phyloP scores from a whole-genome alignment of 2,797 vertebrate species.

The Sebastes trivittatus region DNA sequence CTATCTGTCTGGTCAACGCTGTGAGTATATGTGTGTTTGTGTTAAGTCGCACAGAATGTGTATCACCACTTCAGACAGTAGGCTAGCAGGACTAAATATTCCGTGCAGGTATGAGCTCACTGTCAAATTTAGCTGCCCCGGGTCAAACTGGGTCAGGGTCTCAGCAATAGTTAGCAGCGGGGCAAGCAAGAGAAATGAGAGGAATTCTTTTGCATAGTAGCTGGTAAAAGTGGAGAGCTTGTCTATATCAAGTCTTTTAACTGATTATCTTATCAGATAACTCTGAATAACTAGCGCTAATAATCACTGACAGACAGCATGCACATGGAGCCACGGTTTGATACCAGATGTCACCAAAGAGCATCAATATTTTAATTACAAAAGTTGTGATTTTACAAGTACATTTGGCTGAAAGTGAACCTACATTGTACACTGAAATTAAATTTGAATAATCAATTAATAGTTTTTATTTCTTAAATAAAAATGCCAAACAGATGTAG shows the following conservation, averaged over 20 bases:
- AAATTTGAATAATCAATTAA: neutral
- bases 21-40: neutral
- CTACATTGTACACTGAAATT: neutral
- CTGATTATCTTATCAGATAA: neutral
- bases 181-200: constrained; percentile 31
- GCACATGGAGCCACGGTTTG: neutral
- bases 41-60: constrained; percentile 3
- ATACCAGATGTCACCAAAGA: neutral
- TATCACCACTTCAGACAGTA: constrained; percentile 19
- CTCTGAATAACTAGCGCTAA: no score
- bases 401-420: neutral
- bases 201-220: constrained; percentile 19
- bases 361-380: neutral
- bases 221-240: neutral
- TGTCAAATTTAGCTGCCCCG: constrained; percentile 50
- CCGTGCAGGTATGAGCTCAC: constrained; percentile 44
- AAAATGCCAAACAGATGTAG: neutral
- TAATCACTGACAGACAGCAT: neutral
- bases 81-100: constrained; percentile 17
- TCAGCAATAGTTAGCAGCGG: constrained; percentile 39
- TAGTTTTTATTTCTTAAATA: neutral
- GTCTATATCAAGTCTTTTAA: neutral
- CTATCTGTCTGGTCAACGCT: neutral
- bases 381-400: neutral
- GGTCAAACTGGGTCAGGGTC: constrained; percentile 62